phyloP scores from a whole-genome alignment of 2,797 vertebrate species.

The Antennarius maculatus region DNA sequence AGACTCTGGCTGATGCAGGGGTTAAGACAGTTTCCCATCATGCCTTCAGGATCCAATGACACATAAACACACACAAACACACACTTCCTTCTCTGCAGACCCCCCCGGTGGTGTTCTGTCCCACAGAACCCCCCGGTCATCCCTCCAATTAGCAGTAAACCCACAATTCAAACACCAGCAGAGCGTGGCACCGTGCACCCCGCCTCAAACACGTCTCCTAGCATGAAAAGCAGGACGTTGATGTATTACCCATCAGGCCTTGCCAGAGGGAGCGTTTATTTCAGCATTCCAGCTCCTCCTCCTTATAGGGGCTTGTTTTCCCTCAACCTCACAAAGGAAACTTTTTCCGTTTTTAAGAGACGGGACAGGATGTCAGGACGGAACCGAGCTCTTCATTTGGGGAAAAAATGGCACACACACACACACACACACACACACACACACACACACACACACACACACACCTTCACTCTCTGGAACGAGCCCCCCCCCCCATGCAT shows the following conservation, averaged over 20 bases:
- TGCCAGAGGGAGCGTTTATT: constrained; percentile 70
- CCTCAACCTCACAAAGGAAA: constrained; percentile 56
- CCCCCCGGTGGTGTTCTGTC: no score
- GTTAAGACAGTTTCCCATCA: constrained; percentile 12
- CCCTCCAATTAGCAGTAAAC: constrained; percentile 47
- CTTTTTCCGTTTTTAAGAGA: constrained; percentile 63
- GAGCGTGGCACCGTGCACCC: constrained; percentile 6
- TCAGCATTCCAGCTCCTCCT: constrained; percentile 67
- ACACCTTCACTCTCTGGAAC: constrained; percentile 21
- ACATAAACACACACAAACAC: background rate
- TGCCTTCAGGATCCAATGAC: constrained; percentile 44
- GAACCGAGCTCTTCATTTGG: constrained; percentile 39
- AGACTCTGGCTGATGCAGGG: background rate
- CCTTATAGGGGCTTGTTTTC: constrained; percentile 77
- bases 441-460: background rate
- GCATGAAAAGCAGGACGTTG: constrained; percentile 51
- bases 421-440: background rate
- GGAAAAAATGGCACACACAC: constrained; percentile 31
- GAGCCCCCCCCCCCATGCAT: constrained; percentile 6
- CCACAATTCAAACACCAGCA: constrained; percentile 22
- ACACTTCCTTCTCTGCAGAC: background rate
- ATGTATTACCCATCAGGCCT: constrained; percentile 62
- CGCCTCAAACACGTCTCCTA: constrained; percentile 31
- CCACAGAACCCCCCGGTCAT: background rate
- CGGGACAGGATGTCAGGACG: constrained; percentile 64